Base-by-base conservation (phyloP, 2,888 invertebrate species). In the Stenodera caucasica region DNA sequence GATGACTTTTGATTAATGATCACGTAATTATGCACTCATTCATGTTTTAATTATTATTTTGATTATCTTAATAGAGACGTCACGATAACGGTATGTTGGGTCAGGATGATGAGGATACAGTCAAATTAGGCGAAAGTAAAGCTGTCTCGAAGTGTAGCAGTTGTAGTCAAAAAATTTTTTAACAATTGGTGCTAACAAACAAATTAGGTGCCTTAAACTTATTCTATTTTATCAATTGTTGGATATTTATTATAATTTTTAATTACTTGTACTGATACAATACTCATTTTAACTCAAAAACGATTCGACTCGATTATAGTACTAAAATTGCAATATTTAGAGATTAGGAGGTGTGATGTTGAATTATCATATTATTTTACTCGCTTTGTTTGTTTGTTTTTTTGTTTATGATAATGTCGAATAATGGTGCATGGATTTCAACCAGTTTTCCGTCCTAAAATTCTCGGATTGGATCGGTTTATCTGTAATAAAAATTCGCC, bases 1-100 rank as follows among this genome's bases (percentile, higher is more conserved):
- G 5, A 26, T 26, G 2, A 26, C 26, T 2, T n/a, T n/a, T 26
- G 26, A 26, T 26, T 5, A 26, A n/a, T n/a, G 26, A 26, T 26
- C 26, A 26, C 26, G 26, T 26, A 4, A 26, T 26, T 26, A 26
- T 26, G 2, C 2, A 4, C 5, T 4, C 5, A 4, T 4, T 26
- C 26, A 26, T 26, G 26, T 26, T 26, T 26, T 26, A 5, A 4
- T 26, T 26, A 26, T 26, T 21, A 11, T 18, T 7, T 21, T 12
- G 5, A n/a, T 45, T 4, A 6, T 40, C 11, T 59, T 84, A 85
- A 52, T 82, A 92, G 91, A 85, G 90, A 75, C 86, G 91, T 71
- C 89, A 91, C 72, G 92, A 92, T 72, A 86, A 82, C 70, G 87
- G 85, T 67, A 85, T 88, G 72, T 84, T 88, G 59, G 84, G 63